Base-by-base conservation (phyloP, 2,888 invertebrate species). In the Rotaria socialis region DNA sequence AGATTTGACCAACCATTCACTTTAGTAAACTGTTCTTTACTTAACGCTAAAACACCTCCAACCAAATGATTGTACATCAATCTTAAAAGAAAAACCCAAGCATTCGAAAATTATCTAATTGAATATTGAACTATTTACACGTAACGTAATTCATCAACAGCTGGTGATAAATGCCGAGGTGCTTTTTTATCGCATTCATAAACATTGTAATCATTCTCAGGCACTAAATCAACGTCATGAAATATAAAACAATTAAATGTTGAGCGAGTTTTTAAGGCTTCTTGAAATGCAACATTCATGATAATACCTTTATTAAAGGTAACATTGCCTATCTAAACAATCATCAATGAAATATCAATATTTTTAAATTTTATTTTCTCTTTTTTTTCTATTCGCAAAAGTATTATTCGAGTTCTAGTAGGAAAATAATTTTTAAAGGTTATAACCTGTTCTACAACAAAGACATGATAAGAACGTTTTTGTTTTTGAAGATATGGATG, bases 281-380 rank as follows among this genome's bases (percentile, higher is more conserved):
- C 97, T 89, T 94, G 93, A 92, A 94, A 97, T 22, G 97, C 99
- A 47, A 97, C 94, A 92, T 99, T 99, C 96, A 99, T 96, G 88
- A 99, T 93, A 92, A 95, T 95, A 4, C 97, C 98, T 88, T 96
- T 94, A 92, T 97, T 97, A 92, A 97, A 97, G 16, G 94, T 94
- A 86, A 93, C 92, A 16, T 93, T 92, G 88, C 94, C 94, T 88
- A 93, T 88, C 94, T 92, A 89, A 60, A 87, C 86, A 88, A 88
- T 35, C 35, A 2, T 35, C 35, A 35, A 2, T 35, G 35, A 35
- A 35, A 35, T 35, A 35, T 35, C 35, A 35, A 35, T 35, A 35
- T 35, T 35, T 35, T 2, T 2, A 35, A 35, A 35, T 35, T 35
- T 35, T 2, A 35, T 35, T 35, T 35, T 35, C 35, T 35, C 35